Evolutionary conservation across 2,113 vertebrate genomes (phyloP), one percentile per base, ranked within the genome.

Genomic region (Accipiter cooperii): DNA sequence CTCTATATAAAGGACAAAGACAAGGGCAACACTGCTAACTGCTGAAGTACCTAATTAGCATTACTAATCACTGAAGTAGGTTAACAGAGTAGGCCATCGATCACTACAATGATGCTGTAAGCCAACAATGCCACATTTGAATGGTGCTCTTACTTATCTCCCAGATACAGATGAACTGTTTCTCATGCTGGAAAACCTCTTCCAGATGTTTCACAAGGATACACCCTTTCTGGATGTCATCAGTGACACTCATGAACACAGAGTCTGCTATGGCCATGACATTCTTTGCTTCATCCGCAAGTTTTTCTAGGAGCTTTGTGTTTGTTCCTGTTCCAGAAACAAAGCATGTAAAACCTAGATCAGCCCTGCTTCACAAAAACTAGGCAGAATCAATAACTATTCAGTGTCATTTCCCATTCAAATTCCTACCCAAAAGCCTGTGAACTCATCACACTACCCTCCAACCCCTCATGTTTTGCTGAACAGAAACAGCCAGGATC

Each of bases 131-230:
- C 18, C 42, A n/a, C 31, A 52, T 14, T 1, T 33, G 57, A n/a
- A 26, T 0, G 76, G 10, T 1, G 51, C 40, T 63, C 98, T 98
- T 98, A 99, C 99, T 98, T 3, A 98, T 97, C 40, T 97, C 94
- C 92, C 98, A 98, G 61, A 99, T 97, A 28, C 94, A 86, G 15
- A 98, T 33, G 94, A 99, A 99, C n/a, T 90, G 91, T 0, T 31
- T 12, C 18, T 10, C 25, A 19, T 97, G 97, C 17, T 84, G 58
- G 46, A 97, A 33, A 94, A 99, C 88, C 19, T 97, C 94, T 1
- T 98, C 98, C 5, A 99, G 97, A 22, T 98, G 97, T 31, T 89
- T 98, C 20, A 99, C 92, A 8, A 88, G 83, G 57, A 99, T 93
- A 36, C 17, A 13, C 44, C 99, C 98, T 0, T 12, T 12, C 5